These are phyloP conservation scores for Hypselothyrea guttata DNA, from an alignment of 2,888 invertebrate species.

Conservation along the genomic window DNA sequence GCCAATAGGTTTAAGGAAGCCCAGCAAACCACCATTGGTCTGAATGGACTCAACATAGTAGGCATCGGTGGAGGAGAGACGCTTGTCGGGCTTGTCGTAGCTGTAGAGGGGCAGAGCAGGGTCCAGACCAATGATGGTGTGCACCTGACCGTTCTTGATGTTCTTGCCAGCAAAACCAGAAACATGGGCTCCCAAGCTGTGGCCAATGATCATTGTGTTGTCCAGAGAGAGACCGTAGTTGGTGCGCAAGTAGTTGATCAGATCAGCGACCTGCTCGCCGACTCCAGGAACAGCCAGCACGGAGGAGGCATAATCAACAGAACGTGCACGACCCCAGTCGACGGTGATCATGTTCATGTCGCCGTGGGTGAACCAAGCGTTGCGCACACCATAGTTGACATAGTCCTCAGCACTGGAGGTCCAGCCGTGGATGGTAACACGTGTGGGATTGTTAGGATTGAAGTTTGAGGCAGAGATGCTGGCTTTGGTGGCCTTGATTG, in stretches of 20 bases:
- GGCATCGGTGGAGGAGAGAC: conserved; percentile 72
- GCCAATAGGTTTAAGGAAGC: conserved; percentile 79
- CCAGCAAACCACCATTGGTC: conserved; percentile 73
- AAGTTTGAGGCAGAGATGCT: conserved; percentile 53
- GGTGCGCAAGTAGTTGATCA: conserved; percentile 82
- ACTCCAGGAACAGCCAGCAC: conserved; percentile 80
- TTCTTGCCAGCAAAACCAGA: conserved; percentile 85
- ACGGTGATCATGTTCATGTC: conserved; percentile 85
- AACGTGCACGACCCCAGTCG: conserved; percentile 85
- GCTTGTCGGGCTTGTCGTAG: conserved; percentile 58
- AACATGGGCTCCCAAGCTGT: conserved; percentile 85
- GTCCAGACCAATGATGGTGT: conserved; percentile 84
- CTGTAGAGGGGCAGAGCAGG: conserved; percentile 78
- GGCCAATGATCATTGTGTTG: conserved; percentile 84
- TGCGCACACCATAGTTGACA: conserved; percentile 69
- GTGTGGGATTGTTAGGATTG: conserved; percentile 65
- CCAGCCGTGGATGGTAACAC: conserved; percentile 83
- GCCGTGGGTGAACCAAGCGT: conserved; percentile 84
- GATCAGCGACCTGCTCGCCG: conserved; percentile 69
- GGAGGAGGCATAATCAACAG: conserved; percentile 84
- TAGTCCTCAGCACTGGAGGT: conserved; percentile 81
- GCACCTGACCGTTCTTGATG: conserved; percentile 84
- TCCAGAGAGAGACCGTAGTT: conserved; percentile 82
- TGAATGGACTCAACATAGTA: conserved; percentile 80
- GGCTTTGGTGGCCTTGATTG: conserved; percentile 50